These are phyloP conservation scores for Geotrupes spiniger DNA, from an alignment of 2,888 invertebrate genomes.

Conservation along the genomic window DNA sequence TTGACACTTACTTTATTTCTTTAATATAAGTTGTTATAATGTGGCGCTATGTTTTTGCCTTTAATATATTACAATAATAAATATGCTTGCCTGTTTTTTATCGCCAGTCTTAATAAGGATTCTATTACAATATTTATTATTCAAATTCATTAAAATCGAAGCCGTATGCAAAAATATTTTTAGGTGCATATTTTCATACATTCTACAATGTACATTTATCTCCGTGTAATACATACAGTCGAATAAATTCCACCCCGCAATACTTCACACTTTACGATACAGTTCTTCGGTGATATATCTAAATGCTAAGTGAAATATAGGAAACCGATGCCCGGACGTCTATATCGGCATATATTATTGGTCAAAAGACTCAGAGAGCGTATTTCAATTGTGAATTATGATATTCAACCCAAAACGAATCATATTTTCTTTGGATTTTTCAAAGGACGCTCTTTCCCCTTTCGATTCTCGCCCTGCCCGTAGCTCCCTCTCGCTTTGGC, in stretches of 20 bases:
- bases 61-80: too few species aligned
- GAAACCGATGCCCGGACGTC: conserved; percentile 32
- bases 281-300: conserved; percentile 16
- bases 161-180: too few species aligned
- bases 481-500: conserved; percentile 29
- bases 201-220: background rate
- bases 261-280: conserved; percentile 20
- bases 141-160: too few species aligned
- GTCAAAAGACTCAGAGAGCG: conserved; percentile 49
- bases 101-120: too few species aligned
- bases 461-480: conserved; percentile 22
- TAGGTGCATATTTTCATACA: too few species aligned
- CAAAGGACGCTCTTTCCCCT: conserved; percentile 41
- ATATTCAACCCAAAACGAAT: conserved; percentile 49
- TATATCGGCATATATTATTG: conserved; percentile 50
- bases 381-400: conserved; percentile 51
- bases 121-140: too few species aligned
- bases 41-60: too few species aligned
- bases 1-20: too few species aligned
- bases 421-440: conserved; percentile 50
- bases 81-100: too few species aligned
- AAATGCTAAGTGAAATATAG: conserved; percentile 27
- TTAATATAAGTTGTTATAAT: too few species aligned
- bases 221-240: conserved; percentile 16
- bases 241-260: conserved; percentile 19